phyloP scores from a whole-genome alignment of 2,888 invertebrate genomes.

The Cremastinae sp. region DNA sequence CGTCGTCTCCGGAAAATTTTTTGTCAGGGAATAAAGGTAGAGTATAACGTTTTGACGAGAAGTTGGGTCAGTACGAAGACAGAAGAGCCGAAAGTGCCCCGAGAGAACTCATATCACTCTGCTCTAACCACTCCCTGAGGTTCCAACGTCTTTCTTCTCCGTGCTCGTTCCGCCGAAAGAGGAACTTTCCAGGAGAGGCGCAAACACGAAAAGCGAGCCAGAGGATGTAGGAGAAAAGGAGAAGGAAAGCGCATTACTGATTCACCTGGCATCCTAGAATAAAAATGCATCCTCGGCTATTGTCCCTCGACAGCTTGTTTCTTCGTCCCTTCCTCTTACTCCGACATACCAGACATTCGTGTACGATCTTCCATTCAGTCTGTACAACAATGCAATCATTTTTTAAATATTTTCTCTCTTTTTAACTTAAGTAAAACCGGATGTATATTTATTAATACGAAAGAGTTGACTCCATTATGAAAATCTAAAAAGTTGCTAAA shows the following conservation, averaged over 20 bases:
- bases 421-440: no score
- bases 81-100: constrained; percentile 11
- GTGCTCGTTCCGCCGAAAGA: no score
- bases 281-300: constrained; percentile 73
- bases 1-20: no score
- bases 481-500: no score
- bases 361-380: constrained; percentile 61
- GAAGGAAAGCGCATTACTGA: constrained; percentile 65
- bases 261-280: constrained; percentile 69
- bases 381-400: constrained; percentile 29
- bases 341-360: constrained; percentile 65
- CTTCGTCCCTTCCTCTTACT: no score
- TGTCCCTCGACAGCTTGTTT: constrained; percentile 65
- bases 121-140: constrained; percentile 17
- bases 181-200: no score
- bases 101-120: constrained; percentile 30
- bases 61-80: no score
- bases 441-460: no score
- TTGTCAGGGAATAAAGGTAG: no score
- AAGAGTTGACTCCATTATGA: no score
- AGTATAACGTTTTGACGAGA: no score
- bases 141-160: no score
- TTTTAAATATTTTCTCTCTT: constrained; percentile 34
- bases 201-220: constrained; percentile 6
- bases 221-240: constrained; percentile 4